phyloP scores from a whole-genome alignment of 1,140 invertebrate genomes.

The Camponotus pennsylvanicus region DNA sequence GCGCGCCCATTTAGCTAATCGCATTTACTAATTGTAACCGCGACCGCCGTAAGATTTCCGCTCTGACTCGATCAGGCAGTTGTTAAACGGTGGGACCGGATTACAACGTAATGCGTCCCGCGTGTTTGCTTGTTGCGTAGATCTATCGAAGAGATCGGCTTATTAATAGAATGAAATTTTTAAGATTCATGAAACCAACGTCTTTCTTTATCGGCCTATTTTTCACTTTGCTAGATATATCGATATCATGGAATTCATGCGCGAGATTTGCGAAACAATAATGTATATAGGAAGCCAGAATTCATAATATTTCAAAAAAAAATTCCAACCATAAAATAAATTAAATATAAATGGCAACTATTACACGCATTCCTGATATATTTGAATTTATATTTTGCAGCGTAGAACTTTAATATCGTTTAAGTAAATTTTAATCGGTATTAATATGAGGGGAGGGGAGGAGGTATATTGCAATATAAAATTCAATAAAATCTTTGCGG shows the following conservation, averaged over 20 bases:
- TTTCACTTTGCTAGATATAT: neutral
- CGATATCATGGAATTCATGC: neutral
- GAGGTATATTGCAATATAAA: neutral
- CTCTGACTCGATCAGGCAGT: constrained; percentile 58
- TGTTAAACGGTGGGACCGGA: constrained; percentile 44
- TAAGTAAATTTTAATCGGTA: constrained; percentile 8
- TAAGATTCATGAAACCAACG: neutral
- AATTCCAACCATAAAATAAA: constrained; percentile 12
- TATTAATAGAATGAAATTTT: neutral
- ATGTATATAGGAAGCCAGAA: neutral
- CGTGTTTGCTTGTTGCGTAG: constrained; percentile 36
- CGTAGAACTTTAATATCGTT: constrained; percentile 3
- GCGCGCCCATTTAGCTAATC: constrained; percentile 71
- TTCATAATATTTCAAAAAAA: neutral
- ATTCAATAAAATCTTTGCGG: neutral
- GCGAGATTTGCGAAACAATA: constrained; percentile 16
- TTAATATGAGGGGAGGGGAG: too few relatives aligned
- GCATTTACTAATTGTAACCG: constrained; percentile 68
- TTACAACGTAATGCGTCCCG: constrained; percentile 48
- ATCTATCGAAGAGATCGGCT: constrained; percentile 35
- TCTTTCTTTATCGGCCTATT: constrained; percentile 1
- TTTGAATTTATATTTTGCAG: neutral
- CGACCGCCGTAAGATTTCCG: constrained; percentile 63
- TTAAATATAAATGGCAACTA: constrained; percentile 21
- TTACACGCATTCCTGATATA: neutral